Evolutionary conservation across 1,140 invertebrate species (phyloP).

Genomic region (Drosophila trapezifrons): DNA sequence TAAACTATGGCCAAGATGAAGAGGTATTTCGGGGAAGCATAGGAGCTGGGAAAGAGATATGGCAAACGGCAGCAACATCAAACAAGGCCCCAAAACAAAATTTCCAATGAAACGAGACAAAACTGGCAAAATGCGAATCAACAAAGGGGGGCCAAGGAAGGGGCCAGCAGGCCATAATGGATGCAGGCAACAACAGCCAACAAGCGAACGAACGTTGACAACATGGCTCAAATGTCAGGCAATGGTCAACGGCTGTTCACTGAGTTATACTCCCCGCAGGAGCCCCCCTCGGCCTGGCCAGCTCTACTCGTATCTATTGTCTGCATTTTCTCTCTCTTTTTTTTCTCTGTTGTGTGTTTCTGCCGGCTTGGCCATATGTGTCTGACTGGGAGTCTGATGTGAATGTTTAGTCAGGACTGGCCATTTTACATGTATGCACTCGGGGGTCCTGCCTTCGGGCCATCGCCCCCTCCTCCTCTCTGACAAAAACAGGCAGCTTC

Average conservation of each 20-base stretch:
- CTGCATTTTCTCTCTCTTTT: constrained; percentile 11
- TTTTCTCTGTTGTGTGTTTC: neutral
- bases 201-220: constrained; percentile 63
- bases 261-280: constrained; percentile 11
- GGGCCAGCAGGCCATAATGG: constrained; percentile 69
- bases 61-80: constrained; percentile 19
- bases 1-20: constrained; percentile 38
- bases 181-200: constrained; percentile 62
- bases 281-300: neutral
- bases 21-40: constrained; percentile 6
- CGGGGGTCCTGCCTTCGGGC: neutral
- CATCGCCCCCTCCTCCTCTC: neutral
- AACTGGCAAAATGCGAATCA: constrained; percentile 31
- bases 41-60: constrained; percentile 3
- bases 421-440: constrained; percentile 65
- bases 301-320: constrained; percentile 41
- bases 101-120: constrained; percentile 66
- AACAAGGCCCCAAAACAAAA: constrained; percentile 50
- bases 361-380: constrained; percentile 56
- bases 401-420: constrained; percentile 61
- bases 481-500: constrained; percentile 38
- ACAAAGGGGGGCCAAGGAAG: neutral
- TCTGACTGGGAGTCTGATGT: constrained; percentile 52
- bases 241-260: constrained; percentile 75
- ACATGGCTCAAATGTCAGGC: constrained; percentile 80